Evolutionary conservation across 2,888 invertebrate genomes (phyloP).

Genomic region (Dryobotodes eremita): DNA sequence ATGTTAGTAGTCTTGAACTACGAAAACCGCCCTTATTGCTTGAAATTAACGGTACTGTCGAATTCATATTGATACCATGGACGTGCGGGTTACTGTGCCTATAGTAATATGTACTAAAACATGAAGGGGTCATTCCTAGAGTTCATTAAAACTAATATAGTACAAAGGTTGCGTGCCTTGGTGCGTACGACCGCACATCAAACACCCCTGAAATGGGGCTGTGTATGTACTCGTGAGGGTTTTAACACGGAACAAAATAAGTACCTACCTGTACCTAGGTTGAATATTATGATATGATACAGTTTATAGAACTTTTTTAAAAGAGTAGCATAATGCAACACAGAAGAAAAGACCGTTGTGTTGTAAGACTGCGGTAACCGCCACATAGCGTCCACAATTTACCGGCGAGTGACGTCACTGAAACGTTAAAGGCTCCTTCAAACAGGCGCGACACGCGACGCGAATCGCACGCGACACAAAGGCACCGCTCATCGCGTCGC

Average conservation of each 20-base stretch:
- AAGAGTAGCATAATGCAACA: neutral
- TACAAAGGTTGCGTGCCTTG: slow-evolving; percentile 40
- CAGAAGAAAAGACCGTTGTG: neutral
- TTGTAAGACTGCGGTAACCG: neutral
- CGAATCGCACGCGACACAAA: no score
- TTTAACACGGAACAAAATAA: slow-evolving; percentile 32
- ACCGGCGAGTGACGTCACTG: neutral
- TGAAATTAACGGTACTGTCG: neutral
- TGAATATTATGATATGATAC: slow-evolving; percentile 1
- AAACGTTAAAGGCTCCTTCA: neutral
- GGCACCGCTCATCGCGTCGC: no score
- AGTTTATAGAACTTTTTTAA: neutral
- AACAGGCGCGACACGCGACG: no score
- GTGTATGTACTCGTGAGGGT: neutral
- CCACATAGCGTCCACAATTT: neutral
- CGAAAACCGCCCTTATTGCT: neutral
- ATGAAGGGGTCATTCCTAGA: slow-evolving; percentile 8
- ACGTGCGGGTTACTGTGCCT: neutral
- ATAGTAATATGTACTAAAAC: neutral
- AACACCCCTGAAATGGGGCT: slow-evolving; percentile 15
- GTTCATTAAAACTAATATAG: slow-evolving; percentile 50
- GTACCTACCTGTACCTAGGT: neutral
- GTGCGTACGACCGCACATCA: slow-evolving; percentile 53
- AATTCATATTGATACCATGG: neutral
- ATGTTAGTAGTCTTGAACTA: neutral